Evolutionary conservation across 2,888 invertebrate species (phyloP), one percentile per base, ranked within the genome.

Genomic region (Andrena camellia): DNA sequence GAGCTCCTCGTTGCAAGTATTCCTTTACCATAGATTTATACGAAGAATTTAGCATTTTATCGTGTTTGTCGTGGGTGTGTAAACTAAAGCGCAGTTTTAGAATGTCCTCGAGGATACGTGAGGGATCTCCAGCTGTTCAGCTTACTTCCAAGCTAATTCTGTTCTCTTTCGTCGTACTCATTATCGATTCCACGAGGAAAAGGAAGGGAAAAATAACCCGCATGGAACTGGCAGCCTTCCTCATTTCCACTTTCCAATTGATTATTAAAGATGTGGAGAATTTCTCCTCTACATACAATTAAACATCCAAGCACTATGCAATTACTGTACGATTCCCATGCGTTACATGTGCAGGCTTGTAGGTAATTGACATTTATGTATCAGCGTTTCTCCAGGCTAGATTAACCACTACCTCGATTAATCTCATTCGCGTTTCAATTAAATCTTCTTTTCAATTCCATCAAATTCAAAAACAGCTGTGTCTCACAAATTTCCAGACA

Each of bases 171-270:
- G 2, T 13, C 20, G 17, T 31, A 31, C 31, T 57, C 33, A n/a
- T 72, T 59, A 33, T 2, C 48, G 10, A 60, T 67, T 67, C 74
- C n/a, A n/a, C 54, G 42, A n/a, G 10, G 33, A 26, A 50, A n/a
- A 29, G 17, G 10, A 5, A 4, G 26, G 57, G 17, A 23, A 10
- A 3, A 4, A 52, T n/a, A 60, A 50, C 77, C 73, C 77, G 77
- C 72, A 77, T 77, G 17, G 23, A 33, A 33, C 50, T 29, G 50
- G 10, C 73, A 66, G 23, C 52, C 35, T 62, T 74, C 66, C 73
- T 67, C 52, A 54, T 78, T 67, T 62, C 74, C 67, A 54, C 74
- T 74, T 78, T 67, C 78, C 74, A 67, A 74, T 62, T 48, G 78
- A 67, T 74, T 74, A 67, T 67, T n/a, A 60, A 67, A 74, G 17